phyloP scores from a whole-genome alignment of 2,888 invertebrate genomes.

The Pandemis cinnamomeana region DNA sequence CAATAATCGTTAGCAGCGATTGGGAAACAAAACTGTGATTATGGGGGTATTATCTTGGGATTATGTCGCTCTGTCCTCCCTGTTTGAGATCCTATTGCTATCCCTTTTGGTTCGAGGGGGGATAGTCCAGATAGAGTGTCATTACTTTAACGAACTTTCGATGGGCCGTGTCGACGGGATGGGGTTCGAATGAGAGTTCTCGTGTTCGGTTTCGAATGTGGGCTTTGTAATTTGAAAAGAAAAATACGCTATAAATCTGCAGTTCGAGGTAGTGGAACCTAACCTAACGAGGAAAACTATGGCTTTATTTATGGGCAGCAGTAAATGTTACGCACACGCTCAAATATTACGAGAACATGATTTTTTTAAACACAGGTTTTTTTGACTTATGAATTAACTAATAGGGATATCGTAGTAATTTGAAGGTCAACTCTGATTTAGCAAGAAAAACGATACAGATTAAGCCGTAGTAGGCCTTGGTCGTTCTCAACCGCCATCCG shows the following conservation, averaged over 20 bases:
- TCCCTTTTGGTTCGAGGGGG: conserved; percentile 72
- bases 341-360: not conserved
- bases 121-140: conserved; percentile 75
- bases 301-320: not conserved
- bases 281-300: not conserved
- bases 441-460: too few relatives aligned
- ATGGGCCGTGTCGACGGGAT: conserved; percentile 69
- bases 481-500: too few relatives aligned
- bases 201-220: conserved; percentile 33
- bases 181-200: conserved; percentile 52
- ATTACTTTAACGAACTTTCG: conserved; percentile 84
- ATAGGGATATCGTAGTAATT: too few relatives aligned
- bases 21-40: conserved; percentile 89
- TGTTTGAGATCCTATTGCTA: conserved; percentile 51
- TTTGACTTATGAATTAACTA: not conserved
- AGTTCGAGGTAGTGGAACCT: not conserved
- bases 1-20: conserved; percentile 87
- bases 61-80: conserved; percentile 58
- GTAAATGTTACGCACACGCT: not conserved
- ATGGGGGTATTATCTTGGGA: conserved; percentile 79
- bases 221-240: conserved; percentile 11
- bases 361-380: not conserved
- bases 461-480: too few relatives aligned
- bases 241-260: conserved; percentile 1
- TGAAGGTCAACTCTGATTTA: too few relatives aligned